Percentiles rank a stretch among this genome's conserved stretches.
These are phyloP conservation scores for Acinonyx jubatus DNA, from an alignment of 2,113 vertebrate species.

Conservation along the genomic window DNA sequence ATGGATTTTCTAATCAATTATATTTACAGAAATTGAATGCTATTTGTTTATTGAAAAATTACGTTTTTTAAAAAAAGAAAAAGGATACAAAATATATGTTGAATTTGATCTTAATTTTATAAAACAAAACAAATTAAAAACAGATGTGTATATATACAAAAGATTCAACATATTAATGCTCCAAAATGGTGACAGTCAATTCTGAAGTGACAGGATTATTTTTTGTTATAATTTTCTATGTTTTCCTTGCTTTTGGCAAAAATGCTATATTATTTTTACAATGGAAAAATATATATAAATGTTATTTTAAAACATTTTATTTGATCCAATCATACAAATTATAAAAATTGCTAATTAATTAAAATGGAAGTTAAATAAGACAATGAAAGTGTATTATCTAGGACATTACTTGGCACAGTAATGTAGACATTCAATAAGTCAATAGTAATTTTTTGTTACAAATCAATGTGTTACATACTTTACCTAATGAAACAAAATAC, in stretches of 20 bases:
- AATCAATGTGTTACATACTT: neutral
- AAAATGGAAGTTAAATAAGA: slow-evolving; percentile 18
- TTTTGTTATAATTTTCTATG: neutral
- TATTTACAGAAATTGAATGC: neutral
- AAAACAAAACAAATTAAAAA: slow-evolving; percentile 33
- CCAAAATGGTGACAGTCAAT: neutral
- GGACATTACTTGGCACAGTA: neutral
- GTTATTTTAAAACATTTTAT: neutral
- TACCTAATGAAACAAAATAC: slow-evolving; percentile 26
- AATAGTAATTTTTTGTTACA: neutral
- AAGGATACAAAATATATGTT: slow-evolving; percentile 10
- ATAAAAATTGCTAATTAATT: slow-evolving; percentile 14
- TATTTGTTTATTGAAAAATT: neutral
- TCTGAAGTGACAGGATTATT: neutral
- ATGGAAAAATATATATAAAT: neutral
- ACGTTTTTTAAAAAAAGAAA: slow-evolving; percentile 26
- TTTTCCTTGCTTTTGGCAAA: slow-evolving; percentile 33
- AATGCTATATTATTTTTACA: neutral
- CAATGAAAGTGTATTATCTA: neutral
- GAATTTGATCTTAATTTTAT: slow-evolving; percentile 7
- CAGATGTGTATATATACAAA: neutral
- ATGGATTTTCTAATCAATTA: slow-evolving; percentile 30
- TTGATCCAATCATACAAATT: slow-evolving; percentile 1
- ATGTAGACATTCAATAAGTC: neutral
- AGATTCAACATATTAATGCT: neutral